phyloP scores from a whole-genome alignment of 2,797 vertebrate species.

The Centropyge bicolor region DNA sequence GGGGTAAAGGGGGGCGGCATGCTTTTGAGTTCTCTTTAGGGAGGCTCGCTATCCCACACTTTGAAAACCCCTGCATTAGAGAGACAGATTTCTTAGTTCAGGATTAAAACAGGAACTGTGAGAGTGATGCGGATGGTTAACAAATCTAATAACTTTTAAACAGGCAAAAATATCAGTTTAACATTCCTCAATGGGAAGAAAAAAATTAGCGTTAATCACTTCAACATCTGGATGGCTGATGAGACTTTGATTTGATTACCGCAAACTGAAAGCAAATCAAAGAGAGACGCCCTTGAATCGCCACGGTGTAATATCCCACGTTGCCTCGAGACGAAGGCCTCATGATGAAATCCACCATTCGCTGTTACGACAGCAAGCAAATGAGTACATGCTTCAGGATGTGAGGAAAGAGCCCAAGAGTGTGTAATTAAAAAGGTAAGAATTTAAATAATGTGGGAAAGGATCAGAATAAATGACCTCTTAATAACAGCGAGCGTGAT shows the following conservation, averaged over 20 bases:
- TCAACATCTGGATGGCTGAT: conserved; percentile 56
- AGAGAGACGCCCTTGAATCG: conserved; percentile 52
- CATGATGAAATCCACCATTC: conserved; percentile 68
- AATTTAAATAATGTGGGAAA: conserved; percentile 72
- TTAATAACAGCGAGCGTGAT: conserved; percentile 68
- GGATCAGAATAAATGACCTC: conserved; percentile 66
- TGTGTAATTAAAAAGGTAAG: conserved; percentile 80
- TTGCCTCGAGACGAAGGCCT: conserved; percentile 50
- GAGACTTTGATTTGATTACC: conserved; percentile 69
- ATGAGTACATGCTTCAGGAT: conserved; percentile 65
- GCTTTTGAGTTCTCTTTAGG: too few relatives aligned
- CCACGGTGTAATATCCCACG: conserved; percentile 35
- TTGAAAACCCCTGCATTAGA: too few relatives aligned
- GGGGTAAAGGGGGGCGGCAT: too few relatives aligned
- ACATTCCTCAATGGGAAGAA: conserved; percentile 8
- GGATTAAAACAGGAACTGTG: neutral
- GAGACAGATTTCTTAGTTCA: neutral
- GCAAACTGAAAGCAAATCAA: conserved; percentile 24
- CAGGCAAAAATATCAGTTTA: neutral
- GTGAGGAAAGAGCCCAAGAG: conserved; percentile 63
- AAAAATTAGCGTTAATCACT: conserved; percentile 35
- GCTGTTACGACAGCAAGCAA: conserved; percentile 74
- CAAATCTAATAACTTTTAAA: conserved; percentile 1
- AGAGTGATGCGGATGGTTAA: neutral
- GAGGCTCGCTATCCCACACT: too few relatives aligned